A percentile compares a stretch with the other conserved stretches of the same genome.
Conservation (phyloP, 2,888 invertebrate genomes). For the Cyrtodaria siliqua region DNA sequence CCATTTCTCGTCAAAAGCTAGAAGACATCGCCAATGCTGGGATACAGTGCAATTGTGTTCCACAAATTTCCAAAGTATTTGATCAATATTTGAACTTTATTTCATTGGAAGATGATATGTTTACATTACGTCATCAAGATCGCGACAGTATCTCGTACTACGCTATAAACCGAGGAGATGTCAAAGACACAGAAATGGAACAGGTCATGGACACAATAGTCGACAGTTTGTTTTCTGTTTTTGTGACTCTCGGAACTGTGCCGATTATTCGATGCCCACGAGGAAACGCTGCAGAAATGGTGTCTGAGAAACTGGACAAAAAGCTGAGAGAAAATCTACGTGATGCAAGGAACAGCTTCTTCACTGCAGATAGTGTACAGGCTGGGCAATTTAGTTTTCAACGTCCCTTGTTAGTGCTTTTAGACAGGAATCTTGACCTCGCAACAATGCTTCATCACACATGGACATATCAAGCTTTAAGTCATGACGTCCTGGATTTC, state of each 20-base stretch:
- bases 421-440: conserved; percentile 98
- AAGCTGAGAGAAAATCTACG: conserved; percentile 98
- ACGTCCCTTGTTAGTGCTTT: conserved; percentile 95
- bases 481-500: conserved; percentile 97
- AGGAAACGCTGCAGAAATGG: conserved; percentile 99
- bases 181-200: conserved; percentile 98
- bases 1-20: conserved; percentile 96
- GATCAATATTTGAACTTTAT: conserved; percentile 99
- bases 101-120: conserved; percentile 98
- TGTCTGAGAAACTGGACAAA: conserved; percentile 98
- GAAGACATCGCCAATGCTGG: conserved; percentile 98
- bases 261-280: conserved; percentile 97
- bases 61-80: conserved; percentile 96
- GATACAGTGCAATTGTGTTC: conserved; percentile 95
- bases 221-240: conserved; percentile 98
- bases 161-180: conserved; percentile 96
- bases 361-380: conserved; percentile 88
- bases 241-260: conserved; percentile 97
- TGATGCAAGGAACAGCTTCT: conserved; percentile 98
- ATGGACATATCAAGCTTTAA: conserved; percentile 99
- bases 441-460: conserved; percentile 99
- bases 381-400: conserved; percentile 92
- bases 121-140: conserved; percentile 96
- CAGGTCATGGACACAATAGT: conserved; percentile 96
- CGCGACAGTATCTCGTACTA: conserved; percentile 97